These are phyloP conservation scores for Cricetomys ansorgei DNA, from an alignment of 2,113 vertebrate genomes.

Conservation along the genomic window DNA sequence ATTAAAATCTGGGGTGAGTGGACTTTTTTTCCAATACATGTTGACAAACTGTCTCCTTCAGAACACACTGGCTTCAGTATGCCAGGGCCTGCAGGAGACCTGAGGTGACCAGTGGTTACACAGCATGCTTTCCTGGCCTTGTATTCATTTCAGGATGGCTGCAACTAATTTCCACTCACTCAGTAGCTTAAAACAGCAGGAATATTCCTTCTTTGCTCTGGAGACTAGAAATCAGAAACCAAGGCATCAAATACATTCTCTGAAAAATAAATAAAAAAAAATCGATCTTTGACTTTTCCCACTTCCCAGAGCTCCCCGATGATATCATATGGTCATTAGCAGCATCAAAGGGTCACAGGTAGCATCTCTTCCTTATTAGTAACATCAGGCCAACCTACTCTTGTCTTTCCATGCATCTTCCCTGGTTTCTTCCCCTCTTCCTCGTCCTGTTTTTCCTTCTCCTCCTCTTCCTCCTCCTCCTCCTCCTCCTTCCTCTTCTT, in stretches of 20 bases:
- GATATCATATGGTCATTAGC: background rate
- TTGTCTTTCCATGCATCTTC: background rate
- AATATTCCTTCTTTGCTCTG: background rate
- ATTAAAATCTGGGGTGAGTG: background rate
- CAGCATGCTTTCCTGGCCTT: background rate
- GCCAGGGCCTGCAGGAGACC: background rate
- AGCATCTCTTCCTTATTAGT: background rate
- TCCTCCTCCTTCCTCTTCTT: too few species aligned
- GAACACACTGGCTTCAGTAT: background rate
- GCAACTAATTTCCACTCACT: background rate
- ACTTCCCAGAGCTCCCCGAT: fast-evolving
- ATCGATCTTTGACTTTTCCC: background rate
- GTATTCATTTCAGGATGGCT: background rate
- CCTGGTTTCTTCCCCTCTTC: background rate
- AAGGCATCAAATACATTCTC: fast-evolving
- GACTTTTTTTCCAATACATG: background rate
- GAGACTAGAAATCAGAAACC: background rate
- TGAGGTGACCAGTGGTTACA: background rate
- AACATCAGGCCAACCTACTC: background rate
- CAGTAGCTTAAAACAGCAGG: background rate
- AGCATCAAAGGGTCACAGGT: background rate
- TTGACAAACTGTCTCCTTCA: background rate
- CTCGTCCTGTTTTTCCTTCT: too few species aligned
- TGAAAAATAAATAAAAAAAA: background rate
- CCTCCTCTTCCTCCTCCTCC: too few species aligned